Conservation (phyloP, 2,797 vertebrate genomes). For the Xerus rutilus region DNA sequence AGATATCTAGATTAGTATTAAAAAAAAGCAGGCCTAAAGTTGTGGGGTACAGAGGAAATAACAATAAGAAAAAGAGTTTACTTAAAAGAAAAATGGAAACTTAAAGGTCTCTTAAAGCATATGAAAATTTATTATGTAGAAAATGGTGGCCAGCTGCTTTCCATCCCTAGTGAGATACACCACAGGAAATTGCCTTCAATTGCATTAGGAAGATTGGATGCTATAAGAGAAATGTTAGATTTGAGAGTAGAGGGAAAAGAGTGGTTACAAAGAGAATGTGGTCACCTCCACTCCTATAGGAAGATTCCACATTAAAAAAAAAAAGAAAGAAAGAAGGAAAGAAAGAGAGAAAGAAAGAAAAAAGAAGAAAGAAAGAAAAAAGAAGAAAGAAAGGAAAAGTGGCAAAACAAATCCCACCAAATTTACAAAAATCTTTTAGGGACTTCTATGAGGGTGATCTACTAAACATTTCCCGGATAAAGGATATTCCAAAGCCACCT, state of each 20-base stretch:
- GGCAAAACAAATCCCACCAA: not conserved
- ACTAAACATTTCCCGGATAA: not conserved
- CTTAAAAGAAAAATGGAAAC: constrained; percentile 33
- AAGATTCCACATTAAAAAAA: not conserved
- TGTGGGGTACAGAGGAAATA: not conserved
- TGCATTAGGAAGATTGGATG: constrained; percentile 46
- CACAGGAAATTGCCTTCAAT: constrained; percentile 55
- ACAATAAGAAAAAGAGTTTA: not conserved
- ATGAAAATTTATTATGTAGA: constrained; percentile 60
- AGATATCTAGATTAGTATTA: not conserved
- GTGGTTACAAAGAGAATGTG: constrained; percentile 41
- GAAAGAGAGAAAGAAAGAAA: not conserved
- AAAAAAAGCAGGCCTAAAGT: not conserved
- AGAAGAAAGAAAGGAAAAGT: not conserved
- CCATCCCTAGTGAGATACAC: constrained; percentile 41
- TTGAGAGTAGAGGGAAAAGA: not conserved
- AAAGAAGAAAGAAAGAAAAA: not conserved
- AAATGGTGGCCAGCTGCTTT: constrained; percentile 57
- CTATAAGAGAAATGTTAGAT: constrained; percentile 23
- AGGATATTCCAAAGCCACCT: not conserved
- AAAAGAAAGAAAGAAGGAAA: not conserved
- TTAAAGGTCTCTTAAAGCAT: constrained; percentile 4
- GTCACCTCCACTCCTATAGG: not conserved
- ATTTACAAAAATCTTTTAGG: constrained; percentile 13
- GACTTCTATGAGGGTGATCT: constrained; percentile 57